Base-by-base conservation (phyloP, 1,140 invertebrate genomes). In the Phymastichus coffea region DNA sequence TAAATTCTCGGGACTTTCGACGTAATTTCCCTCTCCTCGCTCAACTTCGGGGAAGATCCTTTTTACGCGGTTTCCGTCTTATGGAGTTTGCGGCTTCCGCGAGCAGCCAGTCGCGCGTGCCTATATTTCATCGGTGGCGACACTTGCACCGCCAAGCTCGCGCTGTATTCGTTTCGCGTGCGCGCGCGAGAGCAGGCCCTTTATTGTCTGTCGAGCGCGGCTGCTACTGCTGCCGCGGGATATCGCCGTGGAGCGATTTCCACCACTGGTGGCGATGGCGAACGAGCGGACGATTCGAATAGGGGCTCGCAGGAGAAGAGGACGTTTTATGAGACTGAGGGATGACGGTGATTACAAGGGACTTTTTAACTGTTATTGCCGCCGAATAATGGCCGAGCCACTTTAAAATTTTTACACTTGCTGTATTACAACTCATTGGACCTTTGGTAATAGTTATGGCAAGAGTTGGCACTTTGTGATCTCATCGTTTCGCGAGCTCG, bases 1-100 rank as follows among this genome's bases (percentile, higher is more conserved):
- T 80, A 79, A 80, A 80, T 80, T 80, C 68, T 74, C 69, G 54
- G 73, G 72, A 77, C 76, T 79, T 78, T 75, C 75, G 75, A 77
- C 78, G 76, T 79, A 79, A 78, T 79, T 80, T 77, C 71, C 68
- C 69, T 68, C 57, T 64, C 67, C 65, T 59, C 63, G 63, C 64
- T 65, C 66, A 71, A 67, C 70, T 77, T 72, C 70, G 67, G 72
- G 67, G 71, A 77, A 77, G 68, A 77, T 79, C 75, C 72, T 76
- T 78, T 72, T 75, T 74, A 53, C 68, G 41, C 51, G 55, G 61
- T 62, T 75, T 72, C 70, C 69, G 68, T 73, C 65, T 69, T 69
- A 67, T 49, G 55, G 67, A 69, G 35, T 51, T 49, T 53, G 19
- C 6, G 28, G 52, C 25, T 55, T 61, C 59, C 59, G 30, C 25